Base-by-base conservation (phyloP, 2,888 invertebrate species). In the Drosophila mettleri region DNA sequence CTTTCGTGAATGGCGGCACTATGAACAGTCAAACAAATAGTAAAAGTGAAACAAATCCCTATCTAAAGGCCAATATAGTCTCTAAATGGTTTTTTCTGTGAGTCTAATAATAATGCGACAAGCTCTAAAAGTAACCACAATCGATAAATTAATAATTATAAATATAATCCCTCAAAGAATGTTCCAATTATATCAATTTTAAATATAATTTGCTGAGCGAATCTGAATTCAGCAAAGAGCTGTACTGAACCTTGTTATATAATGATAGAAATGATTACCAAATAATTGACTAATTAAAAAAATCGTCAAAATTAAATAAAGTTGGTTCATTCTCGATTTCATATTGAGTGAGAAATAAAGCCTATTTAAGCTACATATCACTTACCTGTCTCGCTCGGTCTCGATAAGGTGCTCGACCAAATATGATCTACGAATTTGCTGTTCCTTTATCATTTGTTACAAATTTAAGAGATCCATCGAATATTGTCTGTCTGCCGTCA, bases 1-100 rank as follows among this genome's bases (percentile, higher is more conserved):
- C 1, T 2, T 33, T 36, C 18, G 54, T 69, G 45, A 64, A 73
- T 69, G 60, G 46, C 36, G 53, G 29, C 38, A 59, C 45, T n/a
- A 82, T 86, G 85, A 80, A 91, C 74, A 82, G 77, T 39, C 75
- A 71, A 18, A 36, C 78, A 20, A 78, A 71, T 61, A 63, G 60
- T 18, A 80, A 82, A 92, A 93, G 82, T 90, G 91, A 79, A 43
- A 70, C 88, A 61, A 95, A 96, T 92, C 96, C 96, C 0, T 93
- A 94, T 71, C 94, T 94, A 78, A 93, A 89, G 1, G 95, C 95
- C 0, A 95, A 94, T 86, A 85, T 94, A 20, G 72, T 96, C 10
- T 95, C 96, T 0, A 93, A 94, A 76, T 91, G 94, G 80, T 93
- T 94, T 66, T 96, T 94, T 90, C 94, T 95, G 96, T 96, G 92